Base-by-base conservation (phyloP, 2,797 vertebrate species). In the Xerus rutilus region DNA sequence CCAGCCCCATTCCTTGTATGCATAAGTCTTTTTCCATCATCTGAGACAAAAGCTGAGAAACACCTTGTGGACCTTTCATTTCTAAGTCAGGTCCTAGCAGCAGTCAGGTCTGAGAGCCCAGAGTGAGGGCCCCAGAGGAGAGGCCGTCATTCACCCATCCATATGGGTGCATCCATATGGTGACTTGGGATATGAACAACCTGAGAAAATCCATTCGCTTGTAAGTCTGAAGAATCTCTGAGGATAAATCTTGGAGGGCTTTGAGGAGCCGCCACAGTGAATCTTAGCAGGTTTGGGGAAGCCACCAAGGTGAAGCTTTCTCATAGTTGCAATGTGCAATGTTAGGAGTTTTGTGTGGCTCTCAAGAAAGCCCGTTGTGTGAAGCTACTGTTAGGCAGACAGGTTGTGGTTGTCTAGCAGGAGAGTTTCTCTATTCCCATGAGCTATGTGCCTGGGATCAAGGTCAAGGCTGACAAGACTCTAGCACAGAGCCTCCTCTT, bases 101-200 rank as follows among this genome's bases (percentile, higher is more conserved):
- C 54, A 78, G 67, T 64, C 67, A 57, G 25, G 5, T 57, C 18
- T 9, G 45, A 82, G 59, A 84, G 25, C n/a, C 28, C 13, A 2
- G 64, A 54, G 47, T 2, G 10, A 67, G 30, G 45, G 49, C 8
- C 0, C 57, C 45, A 0, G n/a, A 74, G 23, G 9, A 30, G 54
- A 43, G 25, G n/a, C 13, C 0, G 0, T 25, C 0, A 20, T 47
- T 64, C 35, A 17, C 3, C 54, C 6, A 21, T 57, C 20, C 17
- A 2, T 0, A 2, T 21, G 70, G 62, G 8, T n/a, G 39, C 13
- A 30, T 54, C 54, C 30, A 3, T 2, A 7, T 3, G n/a, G 94
- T 23, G 52, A 0, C 70, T 0, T 72, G 62, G 77, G 73, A 21
- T 3, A 0, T 15, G 67, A 81, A 3, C 23, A 6, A 30, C 13